Percentiles rank a stretch among this genome's conserved stretches.
Conservation (phyloP, 2,888 invertebrate genomes). For the Cheiracanthium punctorium region DNA sequence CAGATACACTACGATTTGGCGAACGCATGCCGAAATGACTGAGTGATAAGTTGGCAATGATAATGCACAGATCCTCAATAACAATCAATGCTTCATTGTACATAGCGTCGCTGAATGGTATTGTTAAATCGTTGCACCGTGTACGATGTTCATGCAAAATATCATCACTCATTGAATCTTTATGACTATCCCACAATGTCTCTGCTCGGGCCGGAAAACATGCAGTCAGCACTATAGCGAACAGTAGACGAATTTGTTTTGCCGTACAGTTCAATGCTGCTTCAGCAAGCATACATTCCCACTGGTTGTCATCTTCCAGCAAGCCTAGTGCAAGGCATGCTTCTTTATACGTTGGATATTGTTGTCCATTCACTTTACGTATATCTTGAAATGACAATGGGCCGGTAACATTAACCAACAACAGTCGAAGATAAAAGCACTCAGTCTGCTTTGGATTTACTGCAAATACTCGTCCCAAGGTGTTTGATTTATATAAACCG, state of each 20-base stretch:
- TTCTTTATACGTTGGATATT: too few species aligned
- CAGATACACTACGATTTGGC: too few species aligned
- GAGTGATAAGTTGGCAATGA: conserved; percentile 28
- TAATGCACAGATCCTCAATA: conserved; percentile 40
- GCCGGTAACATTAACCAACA: too few species aligned
- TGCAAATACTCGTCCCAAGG: too few species aligned
- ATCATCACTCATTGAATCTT: conserved; percentile 18
- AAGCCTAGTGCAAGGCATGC: conserved; percentile 40
- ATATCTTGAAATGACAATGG: too few species aligned
- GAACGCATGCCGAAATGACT: not conserved
- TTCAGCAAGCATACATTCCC: conserved; percentile 40
- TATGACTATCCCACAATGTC: not conserved
- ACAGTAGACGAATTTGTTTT: conserved; percentile 36
- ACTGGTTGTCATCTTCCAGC: conserved; percentile 44
- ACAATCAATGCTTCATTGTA: conserved; percentile 52
- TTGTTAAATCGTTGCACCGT: conserved; percentile 30
- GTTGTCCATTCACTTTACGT: too few species aligned
- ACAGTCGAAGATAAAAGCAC: too few species aligned
- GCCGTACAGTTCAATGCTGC: conserved; percentile 37
- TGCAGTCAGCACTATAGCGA: conserved; percentile 37
- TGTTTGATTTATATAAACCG: too few species aligned
- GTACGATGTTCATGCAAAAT: conserved; percentile 24
- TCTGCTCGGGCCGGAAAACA: conserved; percentile 19
- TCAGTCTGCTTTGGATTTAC: too few species aligned
- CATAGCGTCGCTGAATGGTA: conserved; percentile 39